phyloP scores from a whole-genome alignment of 2,113 vertebrate species.

The Nesogale talazaci region DNA sequence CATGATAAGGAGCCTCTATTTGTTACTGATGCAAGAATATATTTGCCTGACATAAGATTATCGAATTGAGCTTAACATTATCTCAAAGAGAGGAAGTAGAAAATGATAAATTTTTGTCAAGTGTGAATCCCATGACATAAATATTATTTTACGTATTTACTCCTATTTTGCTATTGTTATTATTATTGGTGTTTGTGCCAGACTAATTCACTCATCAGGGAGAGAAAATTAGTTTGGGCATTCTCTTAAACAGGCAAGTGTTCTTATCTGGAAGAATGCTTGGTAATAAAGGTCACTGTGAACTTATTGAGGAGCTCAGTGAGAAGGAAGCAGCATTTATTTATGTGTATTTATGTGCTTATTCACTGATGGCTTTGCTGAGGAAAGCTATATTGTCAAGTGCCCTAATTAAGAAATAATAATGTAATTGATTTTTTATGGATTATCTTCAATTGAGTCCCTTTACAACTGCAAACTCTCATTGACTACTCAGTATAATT shows the following conservation, averaged over 20 bases:
- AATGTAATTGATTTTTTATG: conserved; percentile 83
- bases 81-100: conserved; percentile 26
- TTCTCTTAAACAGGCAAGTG: conserved; percentile 52
- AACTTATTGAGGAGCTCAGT: conserved; percentile 64
- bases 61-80: neutral
- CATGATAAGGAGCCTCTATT: neutral
- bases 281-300: conserved; percentile 78
- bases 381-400: conserved; percentile 82
- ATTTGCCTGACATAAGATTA: neutral
- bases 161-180: neutral
- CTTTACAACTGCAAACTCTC: conserved; percentile 75
- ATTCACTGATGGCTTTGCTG: conserved; percentile 79
- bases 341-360: conserved; percentile 78
- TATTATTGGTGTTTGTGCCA: conserved; percentile 29
- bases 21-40: neutral
- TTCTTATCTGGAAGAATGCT: conserved; percentile 66
- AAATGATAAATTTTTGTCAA: neutral
- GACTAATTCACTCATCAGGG: conserved; percentile 45
- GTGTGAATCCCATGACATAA: conserved; percentile 21
- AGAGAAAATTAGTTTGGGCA: conserved; percentile 51
- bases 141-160: conserved; percentile 50
- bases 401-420: conserved; percentile 83
- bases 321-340: conserved; percentile 59
- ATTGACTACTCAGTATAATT: conserved; percentile 75
- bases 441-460: conserved; percentile 83